These are phyloP conservation scores for Coenonympha arcania DNA, from an alignment of 2,888 invertebrate species.

Conservation along the genomic window DNA sequence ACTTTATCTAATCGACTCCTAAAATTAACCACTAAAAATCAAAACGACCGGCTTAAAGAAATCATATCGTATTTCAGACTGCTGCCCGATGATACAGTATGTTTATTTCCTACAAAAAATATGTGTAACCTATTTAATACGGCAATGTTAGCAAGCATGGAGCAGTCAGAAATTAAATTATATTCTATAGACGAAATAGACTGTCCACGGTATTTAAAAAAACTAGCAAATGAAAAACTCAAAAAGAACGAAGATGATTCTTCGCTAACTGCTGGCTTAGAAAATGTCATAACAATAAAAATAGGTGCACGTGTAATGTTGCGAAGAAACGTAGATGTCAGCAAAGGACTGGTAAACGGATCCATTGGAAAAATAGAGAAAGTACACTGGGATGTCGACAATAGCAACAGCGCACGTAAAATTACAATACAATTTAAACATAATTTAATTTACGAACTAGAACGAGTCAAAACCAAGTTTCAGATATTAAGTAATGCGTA, in stretches of 20 bases:
- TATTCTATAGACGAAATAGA: not conserved
- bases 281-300: not conserved
- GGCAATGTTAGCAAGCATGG: not conserved
- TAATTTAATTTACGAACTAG: too few relatives aligned
- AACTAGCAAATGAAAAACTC: not conserved
- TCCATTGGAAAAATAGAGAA: too few relatives aligned
- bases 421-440: not conserved
- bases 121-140: not conserved
- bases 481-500: conserved; percentile 24
- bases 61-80: not conserved
- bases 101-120: not conserved
- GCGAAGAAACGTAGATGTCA: not conserved
- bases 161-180: not conserved
- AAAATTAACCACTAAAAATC: not conserved
- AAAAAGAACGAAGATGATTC: not conserved
- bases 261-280: not conserved
- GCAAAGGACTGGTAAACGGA: too few relatives aligned
- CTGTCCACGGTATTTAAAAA: not conserved
- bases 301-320: not conserved
- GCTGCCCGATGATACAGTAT: not conserved
- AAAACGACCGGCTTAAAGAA: not conserved
- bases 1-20: not conserved
- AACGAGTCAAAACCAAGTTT: conserved; percentile 30
- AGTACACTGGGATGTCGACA: too few relatives aligned
- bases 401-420: not conserved